These are phyloP conservation scores for Marcusenius ussheri DNA, from an alignment of 2,113 vertebrate genomes.

Conservation along the genomic window DNA sequence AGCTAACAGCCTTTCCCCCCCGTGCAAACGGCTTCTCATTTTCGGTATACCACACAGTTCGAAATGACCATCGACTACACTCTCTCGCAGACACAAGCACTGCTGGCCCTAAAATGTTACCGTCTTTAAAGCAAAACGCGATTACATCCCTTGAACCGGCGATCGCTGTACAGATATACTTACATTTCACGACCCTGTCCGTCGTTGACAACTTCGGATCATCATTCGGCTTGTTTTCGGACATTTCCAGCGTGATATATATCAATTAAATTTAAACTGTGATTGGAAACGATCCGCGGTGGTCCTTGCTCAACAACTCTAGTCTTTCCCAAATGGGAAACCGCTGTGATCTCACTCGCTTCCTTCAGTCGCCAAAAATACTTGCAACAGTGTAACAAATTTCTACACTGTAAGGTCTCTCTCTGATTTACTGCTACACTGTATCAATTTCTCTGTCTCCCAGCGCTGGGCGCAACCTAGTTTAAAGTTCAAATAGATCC, in stretches of 20 bases:
- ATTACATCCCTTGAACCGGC: neutral
- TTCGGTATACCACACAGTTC: slow-evolving; percentile 8
- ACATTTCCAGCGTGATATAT: slow-evolving; percentile 78
- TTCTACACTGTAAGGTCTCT: slow-evolving; percentile 52
- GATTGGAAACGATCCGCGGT: slow-evolving; percentile 50
- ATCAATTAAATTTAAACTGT: slow-evolving; percentile 48
- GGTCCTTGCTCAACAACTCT: slow-evolving; percentile 52
- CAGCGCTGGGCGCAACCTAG: slow-evolving; percentile 47
- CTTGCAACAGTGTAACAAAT: slow-evolving; percentile 59
- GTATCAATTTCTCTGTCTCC: slow-evolving; percentile 46
- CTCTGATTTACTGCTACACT: slow-evolving; percentile 65
- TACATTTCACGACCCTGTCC: slow-evolving; percentile 94
- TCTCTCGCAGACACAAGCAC: neutral
- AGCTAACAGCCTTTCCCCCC: slow-evolving; percentile 61
- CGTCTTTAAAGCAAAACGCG: slow-evolving; percentile 10
- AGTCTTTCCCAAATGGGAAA: slow-evolving; percentile 51
- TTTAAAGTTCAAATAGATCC: slow-evolving; percentile 33
- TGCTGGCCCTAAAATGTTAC: slow-evolving; percentile 8
- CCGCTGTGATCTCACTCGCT: slow-evolving; percentile 58
- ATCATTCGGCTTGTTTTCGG: slow-evolving; percentile 88
- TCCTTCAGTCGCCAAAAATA: slow-evolving; percentile 64
- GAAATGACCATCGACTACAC: slow-evolving; percentile 15
- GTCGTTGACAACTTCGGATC: slow-evolving; percentile 96
- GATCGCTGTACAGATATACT: slow-evolving; percentile 47
- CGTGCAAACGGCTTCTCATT: slow-evolving; percentile 34